phyloP scores from a whole-genome alignment of 2,888 invertebrate genomes.

The Scaptomyza tumidula region DNA sequence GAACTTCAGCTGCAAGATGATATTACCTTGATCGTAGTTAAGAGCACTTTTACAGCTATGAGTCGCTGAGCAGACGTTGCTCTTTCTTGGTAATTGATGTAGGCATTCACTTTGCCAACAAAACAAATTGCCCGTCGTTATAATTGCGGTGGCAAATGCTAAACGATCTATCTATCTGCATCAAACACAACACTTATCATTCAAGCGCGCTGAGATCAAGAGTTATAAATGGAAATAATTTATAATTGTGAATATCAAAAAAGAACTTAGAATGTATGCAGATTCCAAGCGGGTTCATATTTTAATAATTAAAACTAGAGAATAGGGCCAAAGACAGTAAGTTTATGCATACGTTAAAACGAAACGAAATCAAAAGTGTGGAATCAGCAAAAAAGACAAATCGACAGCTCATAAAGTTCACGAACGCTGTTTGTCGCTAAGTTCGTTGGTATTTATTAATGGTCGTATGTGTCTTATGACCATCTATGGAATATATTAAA shows the following conservation, averaged over 20 bases:
- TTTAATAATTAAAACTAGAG: too few species aligned
- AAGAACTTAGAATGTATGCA: not conserved
- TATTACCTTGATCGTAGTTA: constrained; percentile 69
- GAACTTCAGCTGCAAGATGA: constrained; percentile 26
- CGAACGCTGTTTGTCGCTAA: constrained; percentile 15
- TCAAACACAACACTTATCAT: constrained; percentile 3
- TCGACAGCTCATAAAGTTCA: constrained; percentile 19
- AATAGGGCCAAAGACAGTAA: constrained; percentile 13
- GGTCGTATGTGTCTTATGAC: constrained; percentile 1
- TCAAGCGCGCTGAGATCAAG: not conserved
- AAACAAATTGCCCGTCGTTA: constrained; percentile 44
- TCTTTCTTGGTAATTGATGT: constrained; percentile 48
- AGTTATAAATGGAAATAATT: not conserved
- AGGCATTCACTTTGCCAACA: constrained; percentile 68
- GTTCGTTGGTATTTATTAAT: constrained; percentile 2
- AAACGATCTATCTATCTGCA: constrained; percentile 29
- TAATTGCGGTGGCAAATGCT: constrained; percentile 63
- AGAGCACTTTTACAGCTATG: constrained; percentile 54
- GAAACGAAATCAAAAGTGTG: constrained; percentile 39
- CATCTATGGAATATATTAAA: constrained; percentile 13
- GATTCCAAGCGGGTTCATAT: too few species aligned
- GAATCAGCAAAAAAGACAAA: not conserved
- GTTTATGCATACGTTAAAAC: constrained; percentile 5
- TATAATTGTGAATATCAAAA: not conserved
- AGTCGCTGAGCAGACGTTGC: constrained; percentile 14